Conservation (phyloP, 2,113 vertebrate species). For the Naja naja region DNA sequence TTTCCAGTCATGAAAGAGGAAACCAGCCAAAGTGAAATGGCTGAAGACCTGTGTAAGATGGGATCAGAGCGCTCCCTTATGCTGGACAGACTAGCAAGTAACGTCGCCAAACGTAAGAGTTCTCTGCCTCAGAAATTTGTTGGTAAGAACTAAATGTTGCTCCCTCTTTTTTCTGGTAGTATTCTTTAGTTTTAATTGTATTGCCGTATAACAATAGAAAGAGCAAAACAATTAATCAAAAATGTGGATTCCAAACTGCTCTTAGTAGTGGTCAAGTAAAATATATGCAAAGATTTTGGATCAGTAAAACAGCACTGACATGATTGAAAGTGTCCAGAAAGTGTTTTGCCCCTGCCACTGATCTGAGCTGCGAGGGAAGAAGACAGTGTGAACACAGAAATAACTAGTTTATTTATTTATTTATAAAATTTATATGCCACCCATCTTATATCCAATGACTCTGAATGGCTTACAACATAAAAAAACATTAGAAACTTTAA, state of each 20-base stretch:
- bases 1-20: constrained; percentile 95
- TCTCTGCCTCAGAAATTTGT: constrained; percentile 99
- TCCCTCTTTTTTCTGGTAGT: constrained; percentile 73
- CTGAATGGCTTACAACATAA: not conserved
- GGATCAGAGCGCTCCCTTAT: constrained; percentile 95
- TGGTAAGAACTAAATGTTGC: constrained; percentile 94
- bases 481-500: not conserved
- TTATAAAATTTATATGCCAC: not conserved
- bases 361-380: not conserved
- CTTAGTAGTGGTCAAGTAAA: not conserved
- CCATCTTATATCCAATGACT: not conserved
- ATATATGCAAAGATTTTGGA: not conserved
- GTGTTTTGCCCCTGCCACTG: not conserved
- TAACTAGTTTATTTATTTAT: not conserved
- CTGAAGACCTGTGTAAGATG: constrained; percentile 96
- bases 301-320: not conserved
- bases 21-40: constrained; percentile 94
- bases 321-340: not conserved
- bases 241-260: not conserved
- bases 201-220: constrained; percentile 10
- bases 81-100: constrained; percentile 99
- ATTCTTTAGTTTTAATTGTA: constrained; percentile 35
- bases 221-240: not conserved
- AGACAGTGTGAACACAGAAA: not conserved
- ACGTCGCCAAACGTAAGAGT: constrained; percentile 99